Conservation (phyloP, 2,888 invertebrate genomes). For the Lithophane socia region DNA sequence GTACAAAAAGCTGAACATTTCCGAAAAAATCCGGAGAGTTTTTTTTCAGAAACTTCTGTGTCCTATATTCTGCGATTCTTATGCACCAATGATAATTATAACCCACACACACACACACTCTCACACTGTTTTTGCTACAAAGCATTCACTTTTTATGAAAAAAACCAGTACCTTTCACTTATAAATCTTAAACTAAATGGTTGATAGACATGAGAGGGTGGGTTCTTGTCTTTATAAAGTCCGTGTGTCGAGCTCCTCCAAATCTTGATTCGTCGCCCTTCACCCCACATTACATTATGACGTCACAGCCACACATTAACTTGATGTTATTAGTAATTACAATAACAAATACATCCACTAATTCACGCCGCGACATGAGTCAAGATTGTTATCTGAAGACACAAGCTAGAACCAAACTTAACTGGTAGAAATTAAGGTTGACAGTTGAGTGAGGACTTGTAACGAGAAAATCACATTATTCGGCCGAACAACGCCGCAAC, state of each 20-base stretch:
- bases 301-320: slow-evolving; percentile 35
- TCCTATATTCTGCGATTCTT: no score
- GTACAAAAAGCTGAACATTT: background rate
- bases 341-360: slow-evolving; percentile 46
- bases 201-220: background rate
- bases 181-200: background rate
- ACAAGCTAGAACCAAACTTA: slow-evolving; percentile 7
- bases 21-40: background rate
- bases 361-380: slow-evolving; percentile 27
- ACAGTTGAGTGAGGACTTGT: background rate
- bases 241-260: background rate
- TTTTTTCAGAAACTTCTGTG: no score
- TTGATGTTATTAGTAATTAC: slow-evolving; percentile 40
- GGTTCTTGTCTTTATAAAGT: background rate
- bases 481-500: no score
- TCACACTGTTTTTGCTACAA: no score
- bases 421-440: fast-evolving
- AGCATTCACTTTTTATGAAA: background rate
- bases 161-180: background rate
- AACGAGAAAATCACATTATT: slow-evolving; percentile 22
- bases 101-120: no score
- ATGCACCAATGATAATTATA: no score
- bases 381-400: slow-evolving; percentile 13
- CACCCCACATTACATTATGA: slow-evolving; percentile 24
- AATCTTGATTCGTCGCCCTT: slow-evolving; percentile 21